phyloP scores from a whole-genome alignment of 2,888 invertebrate species.

The Muschampia plurimacula region DNA sequence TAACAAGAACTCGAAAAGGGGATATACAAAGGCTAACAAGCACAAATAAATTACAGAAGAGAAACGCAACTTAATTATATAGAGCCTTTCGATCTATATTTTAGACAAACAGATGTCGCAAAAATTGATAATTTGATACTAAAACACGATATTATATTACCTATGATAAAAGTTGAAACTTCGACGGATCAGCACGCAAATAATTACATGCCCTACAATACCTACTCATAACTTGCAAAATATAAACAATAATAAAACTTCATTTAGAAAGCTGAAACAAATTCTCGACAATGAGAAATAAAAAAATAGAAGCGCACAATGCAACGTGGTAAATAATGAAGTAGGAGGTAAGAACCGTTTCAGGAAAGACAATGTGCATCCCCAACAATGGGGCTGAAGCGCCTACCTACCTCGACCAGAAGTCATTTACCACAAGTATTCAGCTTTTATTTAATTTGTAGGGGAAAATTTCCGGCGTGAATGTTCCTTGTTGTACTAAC shows the following conservation, averaged over 20 bases:
- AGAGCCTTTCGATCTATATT: too few species aligned
- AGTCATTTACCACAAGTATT: slow-evolving; percentile 16
- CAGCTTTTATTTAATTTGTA: slow-evolving; percentile 12
- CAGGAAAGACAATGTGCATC: slow-evolving; percentile 17
- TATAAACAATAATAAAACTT: background rate
- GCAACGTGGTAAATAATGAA: slow-evolving; percentile 31
- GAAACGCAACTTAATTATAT: too few species aligned
- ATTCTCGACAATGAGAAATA: slow-evolving; percentile 1
- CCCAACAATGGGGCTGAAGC: slow-evolving; percentile 19
- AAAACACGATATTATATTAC: too few species aligned
- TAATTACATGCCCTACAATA: background rate
- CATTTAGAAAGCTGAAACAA: background rate
- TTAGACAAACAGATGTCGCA: too few species aligned
- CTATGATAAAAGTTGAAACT: too few species aligned
- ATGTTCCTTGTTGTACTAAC: background rate
- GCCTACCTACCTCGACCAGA: slow-evolving; percentile 11
- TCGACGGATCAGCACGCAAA: background rate
- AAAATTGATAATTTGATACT: too few species aligned
- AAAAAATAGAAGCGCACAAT: slow-evolving; percentile 16
- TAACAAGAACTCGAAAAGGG: too few species aligned
- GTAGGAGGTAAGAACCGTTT: slow-evolving; percentile 18
- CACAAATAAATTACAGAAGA: background rate
- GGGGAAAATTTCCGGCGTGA: background rate
- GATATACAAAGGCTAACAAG: background rate
- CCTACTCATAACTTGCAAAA: background rate